Evolutionary conservation across 1,140 invertebrate species (phyloP), one percentile per base, ranked within the genome.

Genomic region (Procambarus virginalis): DNA sequence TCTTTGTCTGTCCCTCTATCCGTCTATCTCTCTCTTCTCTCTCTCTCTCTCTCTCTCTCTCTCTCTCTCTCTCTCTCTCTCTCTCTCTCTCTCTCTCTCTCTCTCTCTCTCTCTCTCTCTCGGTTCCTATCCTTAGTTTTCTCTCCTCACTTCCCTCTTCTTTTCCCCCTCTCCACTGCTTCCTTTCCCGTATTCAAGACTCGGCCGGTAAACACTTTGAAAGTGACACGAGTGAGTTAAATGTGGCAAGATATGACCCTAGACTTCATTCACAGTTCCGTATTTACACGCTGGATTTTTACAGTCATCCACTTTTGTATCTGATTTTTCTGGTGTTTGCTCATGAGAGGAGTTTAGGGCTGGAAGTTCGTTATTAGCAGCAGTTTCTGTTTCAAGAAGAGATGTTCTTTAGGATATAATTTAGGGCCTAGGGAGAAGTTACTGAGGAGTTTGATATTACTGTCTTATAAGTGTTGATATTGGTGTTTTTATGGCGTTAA

Each of bases 1-100:
- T 6, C 3, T 34, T 46, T 46, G 5, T 49, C 20, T 80, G n/a
- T 80, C 78, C 14, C 34, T 49, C 46, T 80, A 10, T 80, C 17
- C 60, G 20, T 64, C 55, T 34, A 60, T 9, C 81, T 64, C 22
- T 34, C n/a, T 64, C 81, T 64, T 34, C 79, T 55, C 79, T 55
- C 79, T 55, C 79, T 55, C 79, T 55, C 79, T 55, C 79, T 55
- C 79, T 55, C 79, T 55, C 78, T 55, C 78, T 45, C 78, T 55
- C 78, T 80, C 51, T 82, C 51, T 64, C 80, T 82, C 80, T 64
- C 55, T 34, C 81, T 9, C 81, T 64, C 22, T 34, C n/a, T 64
- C 81, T 64, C 55, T 34, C 79, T 55, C 79, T 55, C 79, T 55
- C 79, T 55, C 79, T 55, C 79, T 55, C 79, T 55, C 79, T 55